Evolutionary conservation across 1,140 invertebrate species (phyloP).

Genomic region (Asobara japonica): DNA sequence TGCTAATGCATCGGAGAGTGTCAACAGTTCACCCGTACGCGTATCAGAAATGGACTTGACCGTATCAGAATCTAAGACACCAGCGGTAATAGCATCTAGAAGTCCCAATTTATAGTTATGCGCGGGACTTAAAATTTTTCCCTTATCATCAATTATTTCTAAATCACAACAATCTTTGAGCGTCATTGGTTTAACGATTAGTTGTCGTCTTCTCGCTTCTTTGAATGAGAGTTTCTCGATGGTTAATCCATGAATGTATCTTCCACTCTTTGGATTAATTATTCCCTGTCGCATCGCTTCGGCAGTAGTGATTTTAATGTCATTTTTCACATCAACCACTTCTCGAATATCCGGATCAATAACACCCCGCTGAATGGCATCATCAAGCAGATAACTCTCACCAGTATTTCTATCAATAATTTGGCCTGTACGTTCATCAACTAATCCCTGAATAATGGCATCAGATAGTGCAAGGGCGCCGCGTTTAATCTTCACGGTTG

Average conservation of each 20-base stretch:
- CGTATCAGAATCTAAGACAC: slow-evolving; percentile 85
- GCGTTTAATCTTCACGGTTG: slow-evolving; percentile 76
- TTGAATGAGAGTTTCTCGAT: slow-evolving; percentile 80
- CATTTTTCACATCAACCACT: slow-evolving; percentile 81
- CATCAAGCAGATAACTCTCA: slow-evolving; percentile 80
- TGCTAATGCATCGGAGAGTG: slow-evolving; percentile 84
- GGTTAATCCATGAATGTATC: slow-evolving; percentile 78
- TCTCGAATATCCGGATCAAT: slow-evolving; percentile 81
- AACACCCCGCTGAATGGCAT: slow-evolving; percentile 80
- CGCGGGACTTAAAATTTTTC: slow-evolving; percentile 82
- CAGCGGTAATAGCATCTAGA: slow-evolving; percentile 82
- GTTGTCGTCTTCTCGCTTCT: slow-evolving; percentile 80
- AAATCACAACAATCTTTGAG: slow-evolving; percentile 87
- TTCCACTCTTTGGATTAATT: slow-evolving; percentile 80
- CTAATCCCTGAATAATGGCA: slow-evolving; percentile 81
- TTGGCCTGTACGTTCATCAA: slow-evolving; percentile 79
- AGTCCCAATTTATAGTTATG: slow-evolving; percentile 81
- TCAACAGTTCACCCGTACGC: slow-evolving; percentile 81
- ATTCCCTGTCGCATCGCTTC: slow-evolving; percentile 82
- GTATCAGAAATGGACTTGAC: slow-evolving; percentile 85
- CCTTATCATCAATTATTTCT: slow-evolving; percentile 81
- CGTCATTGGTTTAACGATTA: slow-evolving; percentile 89
- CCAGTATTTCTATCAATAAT: slow-evolving; percentile 86
- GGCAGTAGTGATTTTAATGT: slow-evolving; percentile 81
- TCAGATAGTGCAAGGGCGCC: slow-evolving; percentile 82